Base-by-base conservation (phyloP, 2,797 vertebrate species). In the Bryconaethiops microstoma region DNA sequence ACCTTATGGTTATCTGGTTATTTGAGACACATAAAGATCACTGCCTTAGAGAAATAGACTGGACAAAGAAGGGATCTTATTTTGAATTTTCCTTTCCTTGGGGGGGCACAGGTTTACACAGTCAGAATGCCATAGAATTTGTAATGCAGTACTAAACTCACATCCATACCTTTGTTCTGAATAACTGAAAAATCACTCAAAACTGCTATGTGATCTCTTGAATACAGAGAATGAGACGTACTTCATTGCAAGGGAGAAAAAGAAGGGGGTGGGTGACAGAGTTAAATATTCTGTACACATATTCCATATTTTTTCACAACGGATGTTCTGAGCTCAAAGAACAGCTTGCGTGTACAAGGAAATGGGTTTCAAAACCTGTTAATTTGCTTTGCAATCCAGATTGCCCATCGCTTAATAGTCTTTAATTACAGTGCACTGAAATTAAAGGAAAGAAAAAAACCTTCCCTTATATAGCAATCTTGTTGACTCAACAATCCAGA, bases 341-440 rank as follows among this genome's bases (percentile, higher is more conserved):
- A 78, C 7, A 25, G 21, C 68, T 35, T 76, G 52, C 50, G 4
- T 52, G 29, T 52, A 68, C 70, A 80, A 57, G 35, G 60, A 80
- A 74, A 54, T 40, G 7, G 55, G 50, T 74, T 85, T 77, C 25
- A 65, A 82, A 82, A 65, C 60, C 62, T 77, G 74, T 77, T 85
- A 29, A 82, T 75, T 70, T 80, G 75, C 76, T 83, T 50, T 73
- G 19, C 19, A 39, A 79, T 79, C 71, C 39, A 73, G 78, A 78
- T 81, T 81, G 54, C 62, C 60, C 76, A 42, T 73, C 60, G 14
- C 60, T 75, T 74, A 79, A 79, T 60, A 74, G 76, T 65, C 60
- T 77, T 21, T 77, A 77, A 79, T 81, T 81, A 81, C 19, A 74
- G 74, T 68, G 63, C 74, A 59, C 9, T 78, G 76, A 83, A 64